phyloP scores from a whole-genome alignment of 1,140 invertebrate genomes.

The Archegozetes longisetosus region DNA sequence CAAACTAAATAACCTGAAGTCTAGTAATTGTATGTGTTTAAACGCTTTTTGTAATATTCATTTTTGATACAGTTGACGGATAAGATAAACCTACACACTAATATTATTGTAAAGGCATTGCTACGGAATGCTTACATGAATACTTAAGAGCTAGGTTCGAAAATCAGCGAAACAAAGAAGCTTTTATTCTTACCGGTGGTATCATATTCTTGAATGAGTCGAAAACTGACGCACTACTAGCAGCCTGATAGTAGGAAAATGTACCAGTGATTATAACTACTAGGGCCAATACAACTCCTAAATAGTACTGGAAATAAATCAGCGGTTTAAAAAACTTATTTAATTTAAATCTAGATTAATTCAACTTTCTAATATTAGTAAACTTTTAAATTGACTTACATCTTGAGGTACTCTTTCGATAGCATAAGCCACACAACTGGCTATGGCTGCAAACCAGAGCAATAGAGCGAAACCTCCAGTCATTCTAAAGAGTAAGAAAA shows the following conservation, averaged over 20 bases:
- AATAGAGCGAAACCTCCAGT: conserved; percentile 55
- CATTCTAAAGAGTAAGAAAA: too few species aligned
- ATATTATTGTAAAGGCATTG: too few species aligned
- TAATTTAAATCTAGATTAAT: conserved; percentile 23
- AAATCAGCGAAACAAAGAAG: not conserved
- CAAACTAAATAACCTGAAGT: too few species aligned
- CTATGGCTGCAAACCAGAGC: conserved; percentile 53
- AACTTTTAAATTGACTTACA: conserved; percentile 24
- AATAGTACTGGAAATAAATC: conserved; percentile 32
- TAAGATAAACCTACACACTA: too few species aligned
- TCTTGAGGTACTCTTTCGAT: conserved; percentile 31
- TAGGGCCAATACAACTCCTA: conserved; percentile 25
- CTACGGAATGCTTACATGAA: too few species aligned
- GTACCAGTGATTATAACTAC: conserved; percentile 29
- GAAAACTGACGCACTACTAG: conserved; percentile 25
- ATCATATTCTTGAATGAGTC: conserved; percentile 23
- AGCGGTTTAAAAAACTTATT: conserved; percentile 6
- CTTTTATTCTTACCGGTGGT: conserved; percentile 41
- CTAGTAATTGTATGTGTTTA: too few species aligned
- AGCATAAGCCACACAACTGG: conserved; percentile 50
- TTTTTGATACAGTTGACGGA: too few species aligned
- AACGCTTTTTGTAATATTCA: too few species aligned
- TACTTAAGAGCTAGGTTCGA: not conserved
- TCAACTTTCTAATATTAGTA: conserved; percentile 33
- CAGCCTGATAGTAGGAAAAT: conserved; percentile 31